Evolutionary conservation across 1,140 invertebrate genomes (phyloP), one percentile per base, ranked within the genome.

Genomic region (Schlechtendalia chinensis): DNA sequence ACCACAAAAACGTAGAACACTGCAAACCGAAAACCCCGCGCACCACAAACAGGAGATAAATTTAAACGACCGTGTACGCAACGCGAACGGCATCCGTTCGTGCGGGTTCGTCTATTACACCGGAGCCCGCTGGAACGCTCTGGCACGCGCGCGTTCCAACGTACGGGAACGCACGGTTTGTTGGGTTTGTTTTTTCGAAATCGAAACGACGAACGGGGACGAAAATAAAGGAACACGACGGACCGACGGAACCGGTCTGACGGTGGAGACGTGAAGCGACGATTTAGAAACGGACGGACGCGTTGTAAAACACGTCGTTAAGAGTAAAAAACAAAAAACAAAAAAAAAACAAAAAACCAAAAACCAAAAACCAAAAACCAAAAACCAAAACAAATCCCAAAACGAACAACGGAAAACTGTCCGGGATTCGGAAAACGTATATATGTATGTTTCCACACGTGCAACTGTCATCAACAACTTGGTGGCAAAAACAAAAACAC

Each of bases 401-500:
- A 79, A 79, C 58, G 58, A 79, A 79, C 75, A 79, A 79, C 39
- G 22, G 58, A 79, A 79, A 79, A 79, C 75, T 79, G 75, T 61
- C 75, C 75, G 75, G 75, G 32, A 59, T 63, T 61, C 12, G 50
- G 58, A 79, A 79, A 59, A 61, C 24, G 56, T 79, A 63, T 47
- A 29, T 61, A 79, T 50, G 12, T 50, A 79, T 77, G 63, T 79
- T 63, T 79, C 75, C 75, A 79, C 75, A 63, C 75, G 75, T 79
- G 75, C 75, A 79, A 79, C 32, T 79, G 58, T 79, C 75, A 79
- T 79, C 58, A 79, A 79, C 75, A n/a, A 79, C 75, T 79, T 79
- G 58, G 75, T 79, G 75, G 75, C 75, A 79, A 79, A 79, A 79
- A 79, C 75, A 79, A 79, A n/a, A 77, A 79, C 75, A 79, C 63